phyloP scores from a whole-genome alignment of 2,113 vertebrate genomes.

The Rhinolophus ferrumequinum region DNA sequence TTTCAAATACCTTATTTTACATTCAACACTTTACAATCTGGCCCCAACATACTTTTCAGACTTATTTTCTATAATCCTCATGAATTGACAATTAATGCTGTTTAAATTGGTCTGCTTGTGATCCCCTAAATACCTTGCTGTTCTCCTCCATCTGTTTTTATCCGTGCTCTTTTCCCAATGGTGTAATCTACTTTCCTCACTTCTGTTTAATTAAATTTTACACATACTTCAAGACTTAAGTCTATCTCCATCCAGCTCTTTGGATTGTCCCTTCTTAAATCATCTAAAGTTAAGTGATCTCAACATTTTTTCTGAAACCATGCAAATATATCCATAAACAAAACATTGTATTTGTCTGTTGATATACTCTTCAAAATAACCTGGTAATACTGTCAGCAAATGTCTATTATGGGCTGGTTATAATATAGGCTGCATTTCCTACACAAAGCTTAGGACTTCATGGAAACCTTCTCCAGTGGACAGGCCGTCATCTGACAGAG shows the following conservation, averaged over 20 bases:
- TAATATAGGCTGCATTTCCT: not conserved
- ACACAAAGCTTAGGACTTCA: not conserved
- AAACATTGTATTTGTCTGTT: not conserved
- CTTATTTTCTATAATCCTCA: not conserved
- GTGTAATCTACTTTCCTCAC: not conserved
- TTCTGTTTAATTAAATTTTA: not conserved
- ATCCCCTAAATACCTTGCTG: not conserved
- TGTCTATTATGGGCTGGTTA: not conserved
- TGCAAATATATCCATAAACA: not conserved
- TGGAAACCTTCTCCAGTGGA: not conserved
- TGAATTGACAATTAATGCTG: not conserved
- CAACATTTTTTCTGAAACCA: not conserved
- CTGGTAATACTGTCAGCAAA: not conserved
- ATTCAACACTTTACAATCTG: not conserved
- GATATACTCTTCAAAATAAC: not conserved
- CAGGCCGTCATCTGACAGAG: not conserved
- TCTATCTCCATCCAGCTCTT: not conserved
- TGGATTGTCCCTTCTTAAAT: not conserved
- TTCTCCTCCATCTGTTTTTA: not conserved
- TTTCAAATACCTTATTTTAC: not conserved
- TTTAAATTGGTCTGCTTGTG: not conserved
- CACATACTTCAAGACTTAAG: not conserved
- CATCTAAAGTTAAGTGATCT: not conserved
- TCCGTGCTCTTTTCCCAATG: not conserved
- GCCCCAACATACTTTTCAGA: not conserved